A percentile compares a stretch with the other conserved stretches of the same genome.
phyloP scores from a whole-genome alignment of 2,113 vertebrate genomes.

The Ibidorhyncha struthersii region DNA sequence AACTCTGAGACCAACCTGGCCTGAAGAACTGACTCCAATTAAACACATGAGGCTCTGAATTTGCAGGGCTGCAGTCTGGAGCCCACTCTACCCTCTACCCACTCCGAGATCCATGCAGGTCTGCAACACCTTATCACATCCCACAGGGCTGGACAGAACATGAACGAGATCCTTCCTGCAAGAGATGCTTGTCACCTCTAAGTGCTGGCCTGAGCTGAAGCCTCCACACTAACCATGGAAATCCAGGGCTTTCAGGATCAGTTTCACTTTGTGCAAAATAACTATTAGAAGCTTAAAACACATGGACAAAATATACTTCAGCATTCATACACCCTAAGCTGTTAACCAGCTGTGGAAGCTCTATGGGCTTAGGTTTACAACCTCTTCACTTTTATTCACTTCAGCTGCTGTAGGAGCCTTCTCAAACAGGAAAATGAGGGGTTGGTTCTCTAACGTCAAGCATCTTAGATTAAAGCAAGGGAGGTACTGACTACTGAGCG shows the following conservation, averaged over 20 bases:
- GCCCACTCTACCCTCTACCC: not conserved
- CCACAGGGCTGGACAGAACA: not conserved
- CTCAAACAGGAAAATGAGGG: not conserved
- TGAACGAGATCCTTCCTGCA: not conserved
- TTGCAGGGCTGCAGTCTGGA: not conserved
- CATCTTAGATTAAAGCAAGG: not conserved
- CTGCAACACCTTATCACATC: not conserved
- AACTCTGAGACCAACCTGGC: not conserved
- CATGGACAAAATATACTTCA: not conserved
- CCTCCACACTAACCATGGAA: not conserved
- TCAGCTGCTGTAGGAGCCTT: not conserved
- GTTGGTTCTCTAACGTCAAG: not conserved
- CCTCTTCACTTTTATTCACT: not conserved
- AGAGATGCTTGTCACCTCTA: not conserved
- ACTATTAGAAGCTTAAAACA: not conserved
- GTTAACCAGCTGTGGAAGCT: not conserved
- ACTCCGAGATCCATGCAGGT: not conserved
- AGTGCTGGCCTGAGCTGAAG: not conserved
- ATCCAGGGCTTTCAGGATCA: not conserved
- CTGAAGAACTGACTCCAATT: not conserved
- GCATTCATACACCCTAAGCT: not conserved
- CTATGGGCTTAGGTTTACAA: not conserved
- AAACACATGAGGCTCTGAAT: not conserved
- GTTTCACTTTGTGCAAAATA: not conserved
- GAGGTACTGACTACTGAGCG: not conserved